Evolutionary conservation across 2,888 invertebrate genomes (phyloP).

Genomic region (Lagria hirta): DNA sequence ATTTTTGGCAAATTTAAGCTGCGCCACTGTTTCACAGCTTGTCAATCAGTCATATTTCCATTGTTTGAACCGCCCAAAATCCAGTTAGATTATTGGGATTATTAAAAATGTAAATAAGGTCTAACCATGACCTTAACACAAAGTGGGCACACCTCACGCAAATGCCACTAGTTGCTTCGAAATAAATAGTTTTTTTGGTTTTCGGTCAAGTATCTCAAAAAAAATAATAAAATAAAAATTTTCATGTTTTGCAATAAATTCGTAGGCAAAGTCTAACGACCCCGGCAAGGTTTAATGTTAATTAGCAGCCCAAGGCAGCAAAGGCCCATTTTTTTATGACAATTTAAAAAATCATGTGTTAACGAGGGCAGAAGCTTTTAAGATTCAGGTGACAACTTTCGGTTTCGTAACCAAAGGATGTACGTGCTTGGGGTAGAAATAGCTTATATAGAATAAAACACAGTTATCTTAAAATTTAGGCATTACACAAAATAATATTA

Average conservation of each 20-base stretch:
- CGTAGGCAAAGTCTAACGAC: slow-evolving; percentile 25
- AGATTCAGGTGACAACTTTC: slow-evolving; percentile 24
- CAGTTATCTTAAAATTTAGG: background rate
- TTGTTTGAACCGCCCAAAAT: slow-evolving; percentile 11
- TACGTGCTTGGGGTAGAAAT: slow-evolving; percentile 13
- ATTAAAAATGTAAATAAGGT: slow-evolving; percentile 20
- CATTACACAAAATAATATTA: background rate
- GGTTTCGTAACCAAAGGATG: slow-evolving; percentile 20
- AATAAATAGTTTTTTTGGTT: no score
- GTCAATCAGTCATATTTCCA: slow-evolving; percentile 5
- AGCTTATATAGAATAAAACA: no score
- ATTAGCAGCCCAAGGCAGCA: slow-evolving; percentile 23
- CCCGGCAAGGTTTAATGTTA: slow-evolving; percentile 26
- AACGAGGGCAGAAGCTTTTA: slow-evolving; percentile 17
- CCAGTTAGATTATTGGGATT: slow-evolving; percentile 13
- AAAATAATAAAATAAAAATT: no score
- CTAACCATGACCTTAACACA: slow-evolving; percentile 23
- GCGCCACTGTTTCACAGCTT: slow-evolving; percentile 8
- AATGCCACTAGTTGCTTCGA: slow-evolving; percentile 21
- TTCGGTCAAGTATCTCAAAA: no score
- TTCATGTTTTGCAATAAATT: slow-evolving; percentile 16
- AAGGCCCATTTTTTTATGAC: slow-evolving; percentile 29
- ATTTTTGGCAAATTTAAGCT: slow-evolving; percentile 1
- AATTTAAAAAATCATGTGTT: slow-evolving; percentile 24
- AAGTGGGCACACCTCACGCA: slow-evolving; percentile 19